Conservation (phyloP, 2,888 invertebrate species). For the Epinotia demarniana region DNA sequence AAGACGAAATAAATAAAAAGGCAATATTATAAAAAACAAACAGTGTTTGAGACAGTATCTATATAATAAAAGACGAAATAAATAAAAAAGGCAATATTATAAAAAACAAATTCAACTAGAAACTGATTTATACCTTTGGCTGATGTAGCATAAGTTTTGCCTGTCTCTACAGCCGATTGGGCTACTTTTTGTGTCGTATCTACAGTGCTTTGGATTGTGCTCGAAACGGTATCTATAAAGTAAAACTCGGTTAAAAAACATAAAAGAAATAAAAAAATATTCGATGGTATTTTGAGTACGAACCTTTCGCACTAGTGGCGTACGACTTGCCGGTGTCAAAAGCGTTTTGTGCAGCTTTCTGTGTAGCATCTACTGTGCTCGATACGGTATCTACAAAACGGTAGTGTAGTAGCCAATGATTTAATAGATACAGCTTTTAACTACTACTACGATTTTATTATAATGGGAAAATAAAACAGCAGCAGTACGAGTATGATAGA, state of each 20-base stretch:
- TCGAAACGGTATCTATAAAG: conserved; percentile 43
- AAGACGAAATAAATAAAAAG: conserved; percentile 47
- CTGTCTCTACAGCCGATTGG: conserved; percentile 45
- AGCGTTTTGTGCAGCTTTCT: conserved; percentile 41
- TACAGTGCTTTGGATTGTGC: conserved; percentile 45
- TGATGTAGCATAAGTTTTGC: conserved; percentile 40
- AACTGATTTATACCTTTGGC: conserved; percentile 44
- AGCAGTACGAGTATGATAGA: no score
- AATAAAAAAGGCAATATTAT: conserved; percentile 48
- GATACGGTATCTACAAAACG: conserved; percentile 42
- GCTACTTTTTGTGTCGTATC: conserved; percentile 46
- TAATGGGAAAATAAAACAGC: not conserved
- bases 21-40: no score
- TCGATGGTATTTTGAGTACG: conserved; percentile 11
- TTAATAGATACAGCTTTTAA: not conserved
- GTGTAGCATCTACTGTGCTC: conserved; percentile 43
- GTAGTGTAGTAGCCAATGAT: conserved; percentile 3
- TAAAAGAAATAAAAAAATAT: not conserved
- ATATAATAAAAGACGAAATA: conserved; percentile 53
- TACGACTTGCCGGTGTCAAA: conserved; percentile 44
- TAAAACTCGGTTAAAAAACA: conserved; percentile 9
- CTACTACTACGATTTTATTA: not conserved
- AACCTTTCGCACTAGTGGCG: conserved; percentile 46
- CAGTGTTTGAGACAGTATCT: conserved; percentile 64
- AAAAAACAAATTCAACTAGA: not conserved